Conservation (phyloP, 2,888 invertebrate genomes). For the Oxystoma pomonae region DNA sequence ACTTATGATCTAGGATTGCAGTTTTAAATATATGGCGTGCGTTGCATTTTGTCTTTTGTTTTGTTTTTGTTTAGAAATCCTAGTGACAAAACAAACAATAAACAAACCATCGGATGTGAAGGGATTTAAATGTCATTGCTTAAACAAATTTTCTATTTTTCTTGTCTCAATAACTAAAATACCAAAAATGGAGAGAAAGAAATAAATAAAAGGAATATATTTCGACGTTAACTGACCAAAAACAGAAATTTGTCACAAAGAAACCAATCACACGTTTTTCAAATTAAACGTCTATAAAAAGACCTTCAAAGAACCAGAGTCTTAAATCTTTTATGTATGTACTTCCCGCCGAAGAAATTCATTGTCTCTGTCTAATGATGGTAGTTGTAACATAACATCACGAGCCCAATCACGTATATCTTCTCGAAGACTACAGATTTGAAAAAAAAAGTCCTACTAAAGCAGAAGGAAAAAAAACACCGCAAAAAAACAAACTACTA, state of each 20-base stretch:
- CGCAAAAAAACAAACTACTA: neutral
- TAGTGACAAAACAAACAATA: too few species aligned
- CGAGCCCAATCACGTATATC: neutral
- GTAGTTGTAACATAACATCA: neutral
- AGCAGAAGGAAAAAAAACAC: neutral
- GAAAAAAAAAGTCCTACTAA: neutral
- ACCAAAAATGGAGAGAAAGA: too few species aligned
- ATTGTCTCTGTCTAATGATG: neutral
- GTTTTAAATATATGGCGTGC: too few species aligned
- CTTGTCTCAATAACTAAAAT: too few species aligned
- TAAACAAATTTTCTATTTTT: too few species aligned
- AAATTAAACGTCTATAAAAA: neutral
- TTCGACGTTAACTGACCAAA: too few species aligned
- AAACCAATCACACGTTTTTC: neutral
- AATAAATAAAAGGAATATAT: too few species aligned
- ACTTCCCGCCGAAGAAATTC: neutral
- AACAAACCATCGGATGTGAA: too few species aligned
- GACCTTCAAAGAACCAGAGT: neutral
- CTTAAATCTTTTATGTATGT: neutral
- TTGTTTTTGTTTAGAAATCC: too few species aligned
- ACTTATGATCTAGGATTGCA: too few species aligned
- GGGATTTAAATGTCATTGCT: too few species aligned
- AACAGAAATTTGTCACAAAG: neutral
- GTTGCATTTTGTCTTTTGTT: too few species aligned
- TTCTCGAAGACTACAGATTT: neutral